Base-by-base conservation (phyloP, 1,140 invertebrate species). In the Rhyzopertha dominica region DNA sequence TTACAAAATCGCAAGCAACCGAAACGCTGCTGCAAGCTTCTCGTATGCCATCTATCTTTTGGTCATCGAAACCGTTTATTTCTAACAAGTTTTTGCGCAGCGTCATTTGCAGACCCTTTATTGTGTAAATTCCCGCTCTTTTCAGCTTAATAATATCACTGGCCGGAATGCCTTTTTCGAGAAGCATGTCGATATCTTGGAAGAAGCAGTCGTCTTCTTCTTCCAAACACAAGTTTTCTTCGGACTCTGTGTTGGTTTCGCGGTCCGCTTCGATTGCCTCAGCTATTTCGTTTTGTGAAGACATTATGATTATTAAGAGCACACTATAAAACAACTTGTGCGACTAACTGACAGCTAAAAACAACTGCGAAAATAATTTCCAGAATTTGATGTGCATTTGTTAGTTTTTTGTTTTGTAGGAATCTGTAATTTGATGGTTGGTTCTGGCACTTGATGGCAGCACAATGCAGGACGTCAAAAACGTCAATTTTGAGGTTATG, bases 1-100 rank as follows among this genome's bases (percentile, higher is more conserved):
- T 88, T 39, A 87, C 69, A 67, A 90, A 89, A 7, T 76, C 77
- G 45, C 70, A 58, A 23, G 65, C 55, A 13, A 68, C 44, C 47
- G 68, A 58, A 58, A 79, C 58, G 74, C 85, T 76, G 56, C 69
- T 58, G 66, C 77, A 75, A 19, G 80, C 82, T 72, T 89, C 86
- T 69, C 87, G 88, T 23, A 90, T 87, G 73, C 88, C 87, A 49
- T 87, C 83, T 46, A 90, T 84, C 70, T 89, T 89, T 4, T 77
- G 79, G 58, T 88, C 84, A 22, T 84, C 85, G 53, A 89, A 79
- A 12, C 85, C 85, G 74, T 86, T 86, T 29, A 88, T 84, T 47
- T 71, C 74, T 59, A 77, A 77, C 18, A 89, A 61, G 61, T 79
- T 85, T 60, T 84, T 86, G 51, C 75, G 78, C 10, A 85, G 88